Base-by-base conservation (phyloP, 2,888 invertebrate species). In the Linnaemya vulpina region DNA sequence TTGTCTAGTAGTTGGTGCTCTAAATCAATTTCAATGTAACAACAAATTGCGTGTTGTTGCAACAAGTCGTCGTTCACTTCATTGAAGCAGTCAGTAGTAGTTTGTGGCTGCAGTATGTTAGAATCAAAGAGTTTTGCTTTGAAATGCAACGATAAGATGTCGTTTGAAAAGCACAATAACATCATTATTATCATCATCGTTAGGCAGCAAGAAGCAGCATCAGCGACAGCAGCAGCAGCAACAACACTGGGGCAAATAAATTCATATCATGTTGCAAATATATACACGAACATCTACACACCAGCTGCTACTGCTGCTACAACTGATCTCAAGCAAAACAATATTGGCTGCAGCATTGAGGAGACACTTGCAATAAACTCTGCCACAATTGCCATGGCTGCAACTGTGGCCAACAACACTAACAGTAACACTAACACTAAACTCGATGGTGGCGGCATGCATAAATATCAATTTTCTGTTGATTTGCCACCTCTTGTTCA, bases 381-480 rank as follows among this genome's bases (percentile, higher is more conserved):
- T 65, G 75, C 40, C 51, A 58, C 79, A 70, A 63, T 71, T 58
- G 55, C 63, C 67, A 15, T 67, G 1, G 62, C 53, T 30, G 40
- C 51, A 43, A 43, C 65, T 71, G 17, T 67, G 3, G 68, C 62
- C 62, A 40, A 40, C 51, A 53, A 43, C 65, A 65, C 49, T 74
- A 73, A 70, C 75, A 65, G 38, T 25, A 38, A 46, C 46, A 43
- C 63, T 70, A 35, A 62, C 38, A 74, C 60, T 17, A 70, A 73
- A 63, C 71, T n/a, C 67, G 71, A 77, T 76, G 77, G 80, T 60
- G 83, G 84, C 84, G 85, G 85, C 85, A 82, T 82, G 78, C 74
- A 85, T 82, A 85, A 85, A 85, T 85, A 85, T 85, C 85, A 85
- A 85, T 85, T 85, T 85, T 82, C 85, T 82, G 78, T 85, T 85